phyloP scores from a whole-genome alignment of 2,797 vertebrate genomes.

The Triplophysa yarkandensis region DNA sequence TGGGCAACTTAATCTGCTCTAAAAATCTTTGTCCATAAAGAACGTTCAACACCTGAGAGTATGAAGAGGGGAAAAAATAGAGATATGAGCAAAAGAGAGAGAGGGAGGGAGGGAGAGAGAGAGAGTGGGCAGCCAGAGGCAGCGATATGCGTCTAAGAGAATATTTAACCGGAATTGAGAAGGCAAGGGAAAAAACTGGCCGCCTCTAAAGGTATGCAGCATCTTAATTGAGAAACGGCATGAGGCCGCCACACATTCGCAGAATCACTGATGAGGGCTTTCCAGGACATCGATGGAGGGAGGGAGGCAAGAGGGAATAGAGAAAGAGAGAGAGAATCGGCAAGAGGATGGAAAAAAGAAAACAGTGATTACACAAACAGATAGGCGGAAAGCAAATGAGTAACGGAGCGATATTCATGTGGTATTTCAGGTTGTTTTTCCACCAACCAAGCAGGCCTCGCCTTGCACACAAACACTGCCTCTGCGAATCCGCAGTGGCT shows the following conservation, averaged over 20 bases:
- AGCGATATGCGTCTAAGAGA: constrained; percentile 32
- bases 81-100: not conserved
- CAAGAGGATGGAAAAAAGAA: constrained; percentile 35
- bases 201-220: constrained; percentile 54
- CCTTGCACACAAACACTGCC: constrained; percentile 35
- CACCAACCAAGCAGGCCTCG: constrained; percentile 49
- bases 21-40: constrained; percentile 24
- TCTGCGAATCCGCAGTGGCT: constrained; percentile 45
- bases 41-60: constrained; percentile 26
- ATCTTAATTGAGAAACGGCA: constrained; percentile 60
- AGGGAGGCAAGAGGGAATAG: constrained; percentile 35
- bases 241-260: constrained; percentile 50
- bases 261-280: constrained; percentile 61
- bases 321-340: constrained; percentile 4
- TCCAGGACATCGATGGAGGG: constrained; percentile 46
- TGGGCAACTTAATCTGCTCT: not conserved
- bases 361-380: constrained; percentile 29
- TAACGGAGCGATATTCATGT: constrained; percentile 43
- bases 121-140: constrained; percentile 17
- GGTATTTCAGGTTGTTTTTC: constrained; percentile 57
- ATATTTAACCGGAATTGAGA: constrained; percentile 41
- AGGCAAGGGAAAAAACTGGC: constrained; percentile 20
- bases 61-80: not conserved
- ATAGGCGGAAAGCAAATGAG: constrained; percentile 40
- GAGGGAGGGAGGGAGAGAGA: not conserved